Base-by-base conservation (phyloP, 2,113 vertebrate species). In the human region DNA sequence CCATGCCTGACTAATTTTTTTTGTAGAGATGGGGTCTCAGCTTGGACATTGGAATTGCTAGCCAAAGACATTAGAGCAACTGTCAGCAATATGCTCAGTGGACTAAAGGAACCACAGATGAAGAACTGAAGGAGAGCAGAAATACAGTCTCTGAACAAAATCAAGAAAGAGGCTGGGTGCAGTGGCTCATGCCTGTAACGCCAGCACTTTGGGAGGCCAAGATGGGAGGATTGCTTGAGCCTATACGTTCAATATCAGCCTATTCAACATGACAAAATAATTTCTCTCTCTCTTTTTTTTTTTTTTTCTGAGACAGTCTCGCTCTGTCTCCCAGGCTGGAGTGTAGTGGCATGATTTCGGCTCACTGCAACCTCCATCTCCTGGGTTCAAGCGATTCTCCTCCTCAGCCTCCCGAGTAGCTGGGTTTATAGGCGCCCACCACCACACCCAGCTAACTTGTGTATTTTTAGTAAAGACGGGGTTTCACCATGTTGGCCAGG, bases 271-370 rank as follows among this genome's bases (percentile, higher is more conserved):
- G 32, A n/a, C 35, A 3, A 70, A 18, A 70, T 35, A 17, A 16
- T n/a, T 12, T 27, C 61, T 64, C 61, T 64, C 50, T 17, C 14
- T 55, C 0, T 38, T 55, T 52, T 55, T 55, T 45, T 45, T 52
- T 55, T 55, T 45, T 45, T 45, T 45, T 45, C 52, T 20, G 52
- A 55, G 52, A 55, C 52, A 18, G 52, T 55, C 52, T 55, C 6
- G 18, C 52, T 55, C 52, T 55, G 52, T 55, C 52, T 55, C 52
- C 52, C 52, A 20, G 52, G 52, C 52, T 55, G 52, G 52, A 55
- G 17, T 7, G 17, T 20, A 55, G 52, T 55, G 52, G 17, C 6
- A 0, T 0, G 18, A 55, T 55, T 20, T 55, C 17, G 0, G 52
- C 52, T 55, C 6, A 55, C 52, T 55, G 52, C 52, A 55, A 2